A percentile compares a stretch with the other conserved stretches of the same genome.
Conservation (phyloP, 1,140 invertebrate species). For the Drosophila tristis region DNA sequence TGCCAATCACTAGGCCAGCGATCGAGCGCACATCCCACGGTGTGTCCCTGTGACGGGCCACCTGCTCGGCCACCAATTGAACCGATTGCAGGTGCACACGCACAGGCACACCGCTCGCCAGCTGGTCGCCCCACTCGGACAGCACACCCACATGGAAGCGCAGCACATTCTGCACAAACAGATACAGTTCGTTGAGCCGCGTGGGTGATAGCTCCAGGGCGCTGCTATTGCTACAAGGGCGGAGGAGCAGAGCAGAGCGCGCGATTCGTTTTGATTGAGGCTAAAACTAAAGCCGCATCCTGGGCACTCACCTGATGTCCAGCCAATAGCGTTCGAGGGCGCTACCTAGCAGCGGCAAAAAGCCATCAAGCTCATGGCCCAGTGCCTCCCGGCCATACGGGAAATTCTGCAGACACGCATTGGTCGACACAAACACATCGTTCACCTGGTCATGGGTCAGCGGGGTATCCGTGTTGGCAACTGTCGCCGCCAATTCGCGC, state of each 20-base stretch:
- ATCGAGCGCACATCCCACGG: slow-evolving; percentile 72
- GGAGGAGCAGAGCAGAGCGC: neutral
- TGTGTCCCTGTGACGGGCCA: slow-evolving; percentile 50
- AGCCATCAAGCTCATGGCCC: slow-evolving; percentile 8
- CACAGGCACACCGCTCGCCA: neutral
- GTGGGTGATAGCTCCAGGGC: slow-evolving; percentile 45
- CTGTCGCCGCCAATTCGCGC: neutral
- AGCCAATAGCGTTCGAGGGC: slow-evolving; percentile 41
- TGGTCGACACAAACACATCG: slow-evolving; percentile 50
- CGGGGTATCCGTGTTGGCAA: neutral
- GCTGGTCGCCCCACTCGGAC: slow-evolving; percentile 28
- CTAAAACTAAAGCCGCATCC: neutral
- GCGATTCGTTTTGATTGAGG: neutral
- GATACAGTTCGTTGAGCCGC: slow-evolving; percentile 55
- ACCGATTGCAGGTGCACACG: neutral
- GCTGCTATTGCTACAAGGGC: neutral
- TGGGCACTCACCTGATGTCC: slow-evolving; percentile 31
- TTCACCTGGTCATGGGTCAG: slow-evolving; percentile 19
- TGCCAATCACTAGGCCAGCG: slow-evolving; percentile 53
- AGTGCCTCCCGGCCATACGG: slow-evolving; percentile 46
- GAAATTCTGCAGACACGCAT: slow-evolving; percentile 59
- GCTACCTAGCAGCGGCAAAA: slow-evolving; percentile 38
- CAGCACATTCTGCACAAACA: slow-evolving; percentile 57
- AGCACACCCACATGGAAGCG: slow-evolving; percentile 58
- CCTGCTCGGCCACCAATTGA: slow-evolving; percentile 16